Evolutionary conservation across 2,113 vertebrate genomes (phyloP).

Genomic region (Dasyurus viverrinus): DNA sequence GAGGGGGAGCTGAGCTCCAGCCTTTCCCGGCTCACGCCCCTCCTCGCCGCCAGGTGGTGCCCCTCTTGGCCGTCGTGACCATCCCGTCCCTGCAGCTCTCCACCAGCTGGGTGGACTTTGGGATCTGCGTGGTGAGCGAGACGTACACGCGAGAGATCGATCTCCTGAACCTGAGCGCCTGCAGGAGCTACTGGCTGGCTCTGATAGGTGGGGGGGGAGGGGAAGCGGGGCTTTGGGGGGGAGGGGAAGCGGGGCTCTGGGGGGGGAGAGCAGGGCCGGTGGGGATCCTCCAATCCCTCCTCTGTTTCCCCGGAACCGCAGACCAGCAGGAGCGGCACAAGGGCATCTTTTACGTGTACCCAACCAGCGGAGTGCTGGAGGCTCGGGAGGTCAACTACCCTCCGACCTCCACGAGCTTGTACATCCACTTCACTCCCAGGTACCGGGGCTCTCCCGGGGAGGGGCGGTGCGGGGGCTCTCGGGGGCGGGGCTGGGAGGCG

Average conservation of each 20-base stretch:
- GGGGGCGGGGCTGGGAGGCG: not conserved
- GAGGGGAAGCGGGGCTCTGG: too few species aligned
- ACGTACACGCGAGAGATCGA: slow-evolving; percentile 81
- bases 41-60: slow-evolving; percentile 84
- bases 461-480: not conserved
- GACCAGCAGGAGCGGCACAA: slow-evolving; percentile 58
- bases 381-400: slow-evolving; percentile 63
- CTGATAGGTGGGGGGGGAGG: slow-evolving; percentile 81
- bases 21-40: not conserved
- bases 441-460: slow-evolving; percentile 60
- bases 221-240: too few species aligned
- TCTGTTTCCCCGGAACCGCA: slow-evolving; percentile 44
- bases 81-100: slow-evolving; percentile 88
- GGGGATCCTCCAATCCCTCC: not conserved
- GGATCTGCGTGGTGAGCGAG: slow-evolving; percentile 88
- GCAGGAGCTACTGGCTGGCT: slow-evolving; percentile 88
- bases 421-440: slow-evolving; percentile 92
- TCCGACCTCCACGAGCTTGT: slow-evolving; percentile 78
- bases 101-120: slow-evolving; percentile 85
- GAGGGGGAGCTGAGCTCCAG: too few species aligned
- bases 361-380: slow-evolving; percentile 85
- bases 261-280: too few species aligned
- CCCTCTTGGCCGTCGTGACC: slow-evolving; percentile 85
- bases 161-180: slow-evolving; percentile 85
- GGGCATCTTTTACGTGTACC: slow-evolving; percentile 85